Percentiles rank a stretch among this genome's conserved stretches.
Evolutionary conservation across 2,888 invertebrate genomes (phyloP).

Genomic region (Stenoptilia bipunctidactyla): DNA sequence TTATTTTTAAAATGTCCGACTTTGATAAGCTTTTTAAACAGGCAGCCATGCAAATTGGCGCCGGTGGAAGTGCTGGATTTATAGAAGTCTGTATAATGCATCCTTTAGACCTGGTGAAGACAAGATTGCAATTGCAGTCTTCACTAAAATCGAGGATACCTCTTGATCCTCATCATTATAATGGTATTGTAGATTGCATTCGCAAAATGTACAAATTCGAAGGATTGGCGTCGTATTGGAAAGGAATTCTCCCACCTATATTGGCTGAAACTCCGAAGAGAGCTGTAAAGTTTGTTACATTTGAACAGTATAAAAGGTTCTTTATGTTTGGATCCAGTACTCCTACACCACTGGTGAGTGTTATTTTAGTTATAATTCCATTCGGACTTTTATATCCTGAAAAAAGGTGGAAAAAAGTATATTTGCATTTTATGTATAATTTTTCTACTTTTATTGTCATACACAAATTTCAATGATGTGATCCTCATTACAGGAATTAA

Average conservation of each 20-base stretch:
- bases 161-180: conserved; percentile 75
- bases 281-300: conserved; percentile 94
- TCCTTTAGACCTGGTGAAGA: conserved; percentile 94
- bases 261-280: conserved; percentile 95
- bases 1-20: conserved; percentile 37
- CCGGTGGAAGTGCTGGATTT: conserved; percentile 94
- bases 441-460: not conserved
- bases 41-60: conserved; percentile 84
- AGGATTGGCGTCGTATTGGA: conserved; percentile 89
- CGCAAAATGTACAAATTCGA: conserved; percentile 89
- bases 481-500: no score
- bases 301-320: conserved; percentile 91
- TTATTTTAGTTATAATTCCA: no score
- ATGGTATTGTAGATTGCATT: conserved; percentile 89
- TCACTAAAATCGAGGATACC: conserved; percentile 24
- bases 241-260: conserved; percentile 94
- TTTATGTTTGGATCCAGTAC: conserved; percentile 83
- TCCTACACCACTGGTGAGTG: conserved; percentile 84
- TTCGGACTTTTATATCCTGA: no score
- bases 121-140: conserved; percentile 71
- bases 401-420: no score
- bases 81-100: conserved; percentile 97
- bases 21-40: conserved; percentile 70
- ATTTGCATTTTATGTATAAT: no score
- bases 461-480: no score